Evolutionary conservation across 2,888 invertebrate species (phyloP), one percentile per base, ranked within the genome.

Genomic region (Dasysyrphus albostriatus): DNA sequence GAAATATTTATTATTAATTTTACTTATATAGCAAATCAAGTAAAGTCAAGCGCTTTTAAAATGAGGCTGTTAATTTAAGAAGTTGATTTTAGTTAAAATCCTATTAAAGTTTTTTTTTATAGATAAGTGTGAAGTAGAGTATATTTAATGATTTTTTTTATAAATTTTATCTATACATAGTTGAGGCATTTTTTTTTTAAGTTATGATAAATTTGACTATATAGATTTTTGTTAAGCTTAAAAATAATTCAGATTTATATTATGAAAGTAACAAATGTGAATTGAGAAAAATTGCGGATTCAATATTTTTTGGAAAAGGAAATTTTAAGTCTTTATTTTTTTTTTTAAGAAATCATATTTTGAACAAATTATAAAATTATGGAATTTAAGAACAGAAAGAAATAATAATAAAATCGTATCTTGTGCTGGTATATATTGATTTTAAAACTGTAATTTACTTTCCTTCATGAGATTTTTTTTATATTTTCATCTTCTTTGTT

Each of bases 71-170:
- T 67, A 78, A 54, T 78, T 29, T 24, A n/a, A 83, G 59, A 69
- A 74, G 37, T 69, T 70, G 70, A 63, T 83, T 69, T 74, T 34
- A 78, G 49, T 70, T 79, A 42, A 75, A 58, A 69, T 70, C 47
- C 69, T 74, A 83, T 78, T 82, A 16, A 67, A 84, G 54, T 72
- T 56, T 39, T 44, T 61, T 24, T 24, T 24, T 24, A 37, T 76
- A 76, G 75, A 72, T 75, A 47, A 76, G 61, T 83, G 75, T 80
- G 75, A 80, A 84, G 37, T 76, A 79, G 79, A 79, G 59, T 84
- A 79, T 80, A 69, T 67, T 70, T 58, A 65, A 63, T 70, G 37
- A 63, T 70, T 82, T 76, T 39, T 75, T 42, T n/a, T 47, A 73
- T 61, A 47, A 49, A 67, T 67, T 65, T 49, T 73, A 42, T 81